These are phyloP conservation scores for Globodera rostochiensis DNA, from an alignment of 1,140 invertebrate species.

Conservation along the genomic window DNA sequence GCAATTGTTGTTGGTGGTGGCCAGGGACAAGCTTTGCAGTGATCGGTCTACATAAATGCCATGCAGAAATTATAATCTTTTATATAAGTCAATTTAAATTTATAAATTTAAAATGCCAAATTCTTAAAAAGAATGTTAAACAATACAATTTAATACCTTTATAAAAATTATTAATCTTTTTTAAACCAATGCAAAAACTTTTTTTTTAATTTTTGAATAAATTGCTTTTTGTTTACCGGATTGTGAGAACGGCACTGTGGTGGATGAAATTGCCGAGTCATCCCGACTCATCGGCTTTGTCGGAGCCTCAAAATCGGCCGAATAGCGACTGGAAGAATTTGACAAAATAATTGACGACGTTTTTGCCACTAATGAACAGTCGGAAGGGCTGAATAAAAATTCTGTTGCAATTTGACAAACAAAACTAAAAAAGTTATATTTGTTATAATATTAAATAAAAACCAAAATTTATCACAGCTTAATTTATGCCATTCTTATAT, in stretches of 20 bases:
- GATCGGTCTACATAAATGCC: slow-evolving; percentile 1
- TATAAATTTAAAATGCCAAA: background rate
- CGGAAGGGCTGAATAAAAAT: background rate
- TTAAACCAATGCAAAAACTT: too few relatives aligned
- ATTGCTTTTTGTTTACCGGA: background rate
- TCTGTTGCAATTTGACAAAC: background rate
- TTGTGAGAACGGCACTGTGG: slow-evolving; percentile 13
- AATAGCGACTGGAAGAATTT: background rate
- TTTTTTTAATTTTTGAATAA: background rate
- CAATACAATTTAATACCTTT: too few relatives aligned
- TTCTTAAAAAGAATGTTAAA: background rate
- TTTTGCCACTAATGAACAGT: background rate
- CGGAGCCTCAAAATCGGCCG: background rate
- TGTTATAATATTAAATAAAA: too few relatives aligned
- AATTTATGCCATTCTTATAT: too few relatives aligned
- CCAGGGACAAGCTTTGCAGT: background rate
- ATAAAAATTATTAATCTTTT: too few relatives aligned
- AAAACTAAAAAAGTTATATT: too few relatives aligned
- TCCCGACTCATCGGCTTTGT: slow-evolving; percentile 5
- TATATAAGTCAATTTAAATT: background rate
- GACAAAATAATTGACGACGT: background rate
- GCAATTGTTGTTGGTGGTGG: slow-evolving; percentile 20
- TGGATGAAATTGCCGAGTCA: slow-evolving; percentile 3
- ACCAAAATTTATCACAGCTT: too few relatives aligned
- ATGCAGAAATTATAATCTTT: too few relatives aligned